phyloP scores from a whole-genome alignment of 1,140 invertebrate species.

The Polypedilum vanderplanki region DNA sequence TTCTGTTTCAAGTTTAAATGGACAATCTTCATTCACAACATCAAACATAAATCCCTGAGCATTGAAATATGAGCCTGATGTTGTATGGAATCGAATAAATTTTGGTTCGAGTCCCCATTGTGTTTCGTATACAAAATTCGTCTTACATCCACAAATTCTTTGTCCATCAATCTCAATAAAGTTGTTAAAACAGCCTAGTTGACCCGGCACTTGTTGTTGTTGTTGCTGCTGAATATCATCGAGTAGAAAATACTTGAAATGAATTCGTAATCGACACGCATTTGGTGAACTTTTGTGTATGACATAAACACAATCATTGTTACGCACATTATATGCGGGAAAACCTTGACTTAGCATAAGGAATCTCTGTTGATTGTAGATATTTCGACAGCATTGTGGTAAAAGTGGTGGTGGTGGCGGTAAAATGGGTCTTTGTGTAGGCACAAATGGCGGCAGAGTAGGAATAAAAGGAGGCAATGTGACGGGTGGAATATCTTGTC shows the following conservation, averaged over 20 bases:
- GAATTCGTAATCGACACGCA: slow-evolving; percentile 48
- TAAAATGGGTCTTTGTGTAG: too few species aligned
- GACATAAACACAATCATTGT: slow-evolving; percentile 46
- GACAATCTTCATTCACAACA: slow-evolving; percentile 49
- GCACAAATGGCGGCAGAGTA: slow-evolving; percentile 32
- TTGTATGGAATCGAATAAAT: slow-evolving; percentile 40
- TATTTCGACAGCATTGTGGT: slow-evolving; percentile 44
- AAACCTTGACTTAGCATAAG: slow-evolving; percentile 52
- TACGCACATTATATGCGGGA: slow-evolving; percentile 41
- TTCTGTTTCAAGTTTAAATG: slow-evolving; percentile 31
- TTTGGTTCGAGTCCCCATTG: slow-evolving; percentile 40
- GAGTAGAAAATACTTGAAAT: slow-evolving; percentile 51
- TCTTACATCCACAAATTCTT: slow-evolving; percentile 51
- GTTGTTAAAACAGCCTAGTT: slow-evolving; percentile 44
- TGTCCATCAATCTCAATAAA: slow-evolving; percentile 51
- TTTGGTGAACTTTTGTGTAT: slow-evolving; percentile 45
- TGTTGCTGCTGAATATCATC: slow-evolving; percentile 39
- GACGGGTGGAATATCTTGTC: slow-evolving; percentile 23
- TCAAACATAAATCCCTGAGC: slow-evolving; percentile 50
- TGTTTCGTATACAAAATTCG: slow-evolving; percentile 44
- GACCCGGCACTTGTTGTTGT: background rate
- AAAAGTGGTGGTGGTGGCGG: slow-evolving; percentile 30
- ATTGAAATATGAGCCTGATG: slow-evolving; percentile 35
- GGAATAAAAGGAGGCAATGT: background rate
- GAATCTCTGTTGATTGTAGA: slow-evolving; percentile 46